Percentiles rank a stretch among this genome's conserved stretches.
These are phyloP conservation scores for Colletes latitarsis DNA, from an alignment of 1,140 invertebrate genomes.

Conservation along the genomic window DNA sequence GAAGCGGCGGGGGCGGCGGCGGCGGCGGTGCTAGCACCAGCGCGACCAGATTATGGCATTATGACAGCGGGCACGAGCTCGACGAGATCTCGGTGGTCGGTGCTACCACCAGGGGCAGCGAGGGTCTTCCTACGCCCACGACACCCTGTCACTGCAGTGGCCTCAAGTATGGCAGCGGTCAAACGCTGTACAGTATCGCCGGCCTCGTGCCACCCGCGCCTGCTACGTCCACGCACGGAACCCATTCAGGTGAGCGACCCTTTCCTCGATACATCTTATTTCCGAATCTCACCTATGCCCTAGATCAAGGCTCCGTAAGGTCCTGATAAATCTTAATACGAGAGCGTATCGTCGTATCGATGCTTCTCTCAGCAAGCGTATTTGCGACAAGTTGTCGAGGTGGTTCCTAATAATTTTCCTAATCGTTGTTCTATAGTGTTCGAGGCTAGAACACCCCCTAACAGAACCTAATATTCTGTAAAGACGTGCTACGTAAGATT, in stretches of 20 bases:
- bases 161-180: slow-evolving; percentile 81
- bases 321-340: too few species aligned
- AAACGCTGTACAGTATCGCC: slow-evolving; percentile 77
- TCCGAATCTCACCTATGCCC: too few species aligned
- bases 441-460: too few species aligned
- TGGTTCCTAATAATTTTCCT: too few species aligned
- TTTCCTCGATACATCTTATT: background rate
- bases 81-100: slow-evolving; percentile 90
- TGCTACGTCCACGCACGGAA: slow-evolving; percentile 67
- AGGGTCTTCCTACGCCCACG: slow-evolving; percentile 84
- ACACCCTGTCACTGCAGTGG: slow-evolving; percentile 80
- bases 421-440: too few species aligned
- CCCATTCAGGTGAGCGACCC: slow-evolving; percentile 70
- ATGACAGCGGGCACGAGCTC: slow-evolving; percentile 85
- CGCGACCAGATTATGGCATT: slow-evolving; percentile 77
- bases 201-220: slow-evolving; percentile 76
- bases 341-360: too few species aligned
- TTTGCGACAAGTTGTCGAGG: too few species aligned
- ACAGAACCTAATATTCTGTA: too few species aligned
- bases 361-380: too few species aligned
- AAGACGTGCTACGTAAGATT: too few species aligned
- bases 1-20: slow-evolving; percentile 73
- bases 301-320: too few species aligned
- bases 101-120: slow-evolving; percentile 83
- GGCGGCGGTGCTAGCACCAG: slow-evolving; percentile 80